These are phyloP conservation scores for Agrochola macilenta DNA, from an alignment of 2,888 invertebrate species.

Conservation along the genomic window DNA sequence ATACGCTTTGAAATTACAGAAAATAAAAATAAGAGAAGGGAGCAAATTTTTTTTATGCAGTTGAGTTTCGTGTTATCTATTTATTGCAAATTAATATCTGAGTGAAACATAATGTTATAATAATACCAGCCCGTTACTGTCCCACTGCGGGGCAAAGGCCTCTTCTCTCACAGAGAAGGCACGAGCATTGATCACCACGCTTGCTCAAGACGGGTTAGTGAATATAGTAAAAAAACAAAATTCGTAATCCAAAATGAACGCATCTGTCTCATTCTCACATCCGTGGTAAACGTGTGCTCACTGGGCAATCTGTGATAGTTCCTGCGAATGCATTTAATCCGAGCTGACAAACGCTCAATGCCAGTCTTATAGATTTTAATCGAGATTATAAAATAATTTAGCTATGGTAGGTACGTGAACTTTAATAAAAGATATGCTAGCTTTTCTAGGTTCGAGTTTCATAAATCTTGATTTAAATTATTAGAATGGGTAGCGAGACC, in stretches of 20 bases:
- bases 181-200: no score
- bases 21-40: no score
- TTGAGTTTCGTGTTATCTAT: no score
- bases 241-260: not conserved
- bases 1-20: not conserved
- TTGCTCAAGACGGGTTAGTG: no score
- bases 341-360: slow-evolving; percentile 48
- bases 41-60: not conserved
- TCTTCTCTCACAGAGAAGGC: no score
- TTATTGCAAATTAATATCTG: no score
- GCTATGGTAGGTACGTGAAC: not conserved
- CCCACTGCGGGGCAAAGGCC: no score
- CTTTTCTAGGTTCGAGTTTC: not conserved
- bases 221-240: no score
- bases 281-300: slow-evolving; percentile 41
- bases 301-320: slow-evolving; percentile 57
- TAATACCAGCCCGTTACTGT: no score
- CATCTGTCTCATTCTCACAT: slow-evolving; percentile 11
- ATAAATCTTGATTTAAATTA: not conserved
- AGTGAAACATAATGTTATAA: not conserved
- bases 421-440: not conserved
- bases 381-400: slow-evolving; percentile 35
- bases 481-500: not conserved
- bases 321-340: slow-evolving; percentile 57
- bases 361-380: slow-evolving; percentile 38